phyloP scores from a whole-genome alignment of 2,113 vertebrate species.

The Acrocephalus arundinaceus region DNA sequence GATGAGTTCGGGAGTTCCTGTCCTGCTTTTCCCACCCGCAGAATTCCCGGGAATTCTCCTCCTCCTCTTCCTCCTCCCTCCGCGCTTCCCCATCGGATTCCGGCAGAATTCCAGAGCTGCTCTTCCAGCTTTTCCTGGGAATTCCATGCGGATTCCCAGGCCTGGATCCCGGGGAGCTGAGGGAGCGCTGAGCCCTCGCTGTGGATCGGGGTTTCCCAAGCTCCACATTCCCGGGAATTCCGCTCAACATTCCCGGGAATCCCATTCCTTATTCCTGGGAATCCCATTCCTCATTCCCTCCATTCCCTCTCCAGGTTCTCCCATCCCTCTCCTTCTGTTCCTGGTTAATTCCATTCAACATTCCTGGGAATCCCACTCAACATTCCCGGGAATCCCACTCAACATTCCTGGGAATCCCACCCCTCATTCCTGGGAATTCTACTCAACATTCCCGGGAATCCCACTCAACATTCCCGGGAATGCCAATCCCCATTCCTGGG shows the following conservation, averaged over 20 bases:
- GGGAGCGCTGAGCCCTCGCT: neutral
- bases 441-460: neutral
- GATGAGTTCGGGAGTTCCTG: neutral
- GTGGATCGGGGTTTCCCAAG: accelerated
- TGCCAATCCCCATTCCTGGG: too few relatives aligned
- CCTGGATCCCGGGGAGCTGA: neutral
- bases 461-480: too few relatives aligned
- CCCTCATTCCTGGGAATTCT: neutral
- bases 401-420: too few relatives aligned
- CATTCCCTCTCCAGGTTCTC: neutral
- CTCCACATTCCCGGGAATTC: neutral
- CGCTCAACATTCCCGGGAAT: neutral
- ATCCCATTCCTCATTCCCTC: neutral
- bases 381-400: neutral
- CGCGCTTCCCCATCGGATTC: neutral
- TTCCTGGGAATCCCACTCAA: too few relatives aligned
- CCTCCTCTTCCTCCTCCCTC: neutral
- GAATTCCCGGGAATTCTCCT: neutral
- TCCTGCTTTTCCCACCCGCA: neutral
- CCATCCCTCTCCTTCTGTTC: too few relatives aligned
- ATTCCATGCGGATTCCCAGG: neutral
- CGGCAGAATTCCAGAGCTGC: neutral
- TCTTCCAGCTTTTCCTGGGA: accelerated
- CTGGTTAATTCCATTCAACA: neutral
- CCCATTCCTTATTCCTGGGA: too few relatives aligned